Evolutionary conservation across 2,888 invertebrate species (phyloP).

Genomic region (Harpagoxenus sublaevis): DNA sequence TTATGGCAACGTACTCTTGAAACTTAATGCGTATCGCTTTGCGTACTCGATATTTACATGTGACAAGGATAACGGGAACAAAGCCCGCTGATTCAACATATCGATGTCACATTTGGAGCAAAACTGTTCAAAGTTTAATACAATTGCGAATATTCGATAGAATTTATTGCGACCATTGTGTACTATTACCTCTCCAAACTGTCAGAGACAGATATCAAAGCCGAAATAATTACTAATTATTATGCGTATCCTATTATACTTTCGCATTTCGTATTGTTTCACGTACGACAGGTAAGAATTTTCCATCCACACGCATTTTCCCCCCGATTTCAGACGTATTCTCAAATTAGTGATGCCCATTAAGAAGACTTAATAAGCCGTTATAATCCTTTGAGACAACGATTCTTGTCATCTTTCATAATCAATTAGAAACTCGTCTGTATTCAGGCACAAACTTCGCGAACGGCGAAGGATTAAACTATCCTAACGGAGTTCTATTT

Average conservation of each 20-base stretch:
- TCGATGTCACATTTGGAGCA: constrained; percentile 11
- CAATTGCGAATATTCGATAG: background rate
- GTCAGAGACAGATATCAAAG: constrained; percentile 14
- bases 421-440: constrained; percentile 45
- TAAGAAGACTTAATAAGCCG: constrained; percentile 36
- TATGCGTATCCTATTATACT: background rate
- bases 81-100: constrained; percentile 24
- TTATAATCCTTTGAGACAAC: constrained; percentile 34
- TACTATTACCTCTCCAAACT: constrained; percentile 3
- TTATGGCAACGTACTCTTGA: background rate
- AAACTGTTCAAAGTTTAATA: constrained; percentile 27
- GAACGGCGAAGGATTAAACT: constrained; percentile 23
- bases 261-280: background rate
- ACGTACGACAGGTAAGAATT: background rate
- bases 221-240: background rate
- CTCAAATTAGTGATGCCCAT: constrained; percentile 20
- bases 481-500: constrained; percentile 33
- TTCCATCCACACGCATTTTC: background rate
- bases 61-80: background rate
- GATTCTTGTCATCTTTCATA: constrained; percentile 39
- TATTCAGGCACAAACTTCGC: constrained; percentile 36
- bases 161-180: background rate
- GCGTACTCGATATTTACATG: background rate
- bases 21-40: background rate
- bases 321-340: constrained; percentile 3